Base-by-base conservation (phyloP, 2,113 vertebrate genomes). In the Epinephelus lanceolatus region DNA sequence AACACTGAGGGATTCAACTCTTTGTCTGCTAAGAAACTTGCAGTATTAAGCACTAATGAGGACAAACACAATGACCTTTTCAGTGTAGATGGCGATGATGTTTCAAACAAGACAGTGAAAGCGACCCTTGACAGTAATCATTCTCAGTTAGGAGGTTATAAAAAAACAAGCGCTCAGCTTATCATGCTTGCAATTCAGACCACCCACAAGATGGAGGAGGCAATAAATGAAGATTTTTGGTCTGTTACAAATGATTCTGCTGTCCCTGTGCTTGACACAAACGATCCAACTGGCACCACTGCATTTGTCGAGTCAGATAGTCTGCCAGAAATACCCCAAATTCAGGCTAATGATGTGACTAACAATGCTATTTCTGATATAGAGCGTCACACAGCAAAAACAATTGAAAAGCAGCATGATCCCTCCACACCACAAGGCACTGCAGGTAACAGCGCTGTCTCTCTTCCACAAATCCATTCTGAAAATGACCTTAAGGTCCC, bases 41-140 rank as follows among this genome's bases (percentile, higher is more conserved):
- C 19, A 27, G 25, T 68, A 40, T 79, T 78, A 76, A 67, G 40
- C 15, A 62, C 17, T 27, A 47, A 84, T 66, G 40, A 88, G 25
- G 78, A 53, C 47, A 62, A 76, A 15, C 70, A 53, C 56, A 59
- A 25, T 78, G 56, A 82, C 40, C 53, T 25, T 57, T 8, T 62
- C 21, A 6, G 1, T 25, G 19, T 23, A 59, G 55, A 72, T 61
- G 71, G 14, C 3, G 27, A 74, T 27, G 15, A 82, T 63, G 52
- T 76, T 62, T 56, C 40, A 80, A 80, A 74, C 42, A 69, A 60
- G 25, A 47, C 40, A 55, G 49, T 42, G 15, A 71, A 30, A 79
- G n/a, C n/a, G 11, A 67, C 65, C 19, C 18, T 60, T 2, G 37
- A 55, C 19, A 70, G 56, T 59, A 71, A 49, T 76, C 49, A 17